A percentile compares a stretch with the other conserved stretches of the same genome.
Evolutionary conservation across 2,888 invertebrate species (phyloP).

Genomic region (Philereme vetulata): DNA sequence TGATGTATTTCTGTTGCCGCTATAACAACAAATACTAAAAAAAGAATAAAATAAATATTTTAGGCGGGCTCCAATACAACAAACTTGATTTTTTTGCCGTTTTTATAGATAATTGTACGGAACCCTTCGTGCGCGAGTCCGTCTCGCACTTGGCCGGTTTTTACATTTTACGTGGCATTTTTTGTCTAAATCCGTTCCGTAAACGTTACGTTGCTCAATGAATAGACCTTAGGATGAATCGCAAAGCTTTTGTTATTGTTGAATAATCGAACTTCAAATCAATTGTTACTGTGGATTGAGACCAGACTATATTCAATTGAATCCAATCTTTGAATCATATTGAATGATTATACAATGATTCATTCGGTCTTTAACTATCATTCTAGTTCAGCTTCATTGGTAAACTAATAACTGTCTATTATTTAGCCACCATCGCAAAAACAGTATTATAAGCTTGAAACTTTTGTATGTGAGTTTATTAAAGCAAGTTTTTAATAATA

Average conservation of each 20-base stretch:
- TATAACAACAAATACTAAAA: too few species aligned
- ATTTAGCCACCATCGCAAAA: too few species aligned
- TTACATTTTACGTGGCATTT: background rate
- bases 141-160: too few species aligned
- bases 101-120: too few species aligned
- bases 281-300: slow-evolving; percentile 21
- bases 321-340: slow-evolving; percentile 14
- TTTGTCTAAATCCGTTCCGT: slow-evolving; percentile 1
- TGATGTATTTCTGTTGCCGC: too few species aligned
- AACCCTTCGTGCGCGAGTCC: too few species aligned
- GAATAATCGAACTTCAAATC: slow-evolving; percentile 23
- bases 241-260: slow-evolving; percentile 21
- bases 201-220: background rate
- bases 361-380: slow-evolving; percentile 12
- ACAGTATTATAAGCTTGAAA: too few species aligned
- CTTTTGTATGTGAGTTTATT: too few species aligned
- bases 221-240: background rate
- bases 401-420: background rate
- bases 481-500: too few species aligned
- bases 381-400: background rate
- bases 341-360: slow-evolving; percentile 21
- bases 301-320: slow-evolving; percentile 25
- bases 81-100: too few species aligned
- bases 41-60: too few species aligned
- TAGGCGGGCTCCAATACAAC: too few species aligned